Evolutionary conservation across 2,797 vertebrate species (phyloP).

Genomic region (Enteromius argenteus): DNA sequence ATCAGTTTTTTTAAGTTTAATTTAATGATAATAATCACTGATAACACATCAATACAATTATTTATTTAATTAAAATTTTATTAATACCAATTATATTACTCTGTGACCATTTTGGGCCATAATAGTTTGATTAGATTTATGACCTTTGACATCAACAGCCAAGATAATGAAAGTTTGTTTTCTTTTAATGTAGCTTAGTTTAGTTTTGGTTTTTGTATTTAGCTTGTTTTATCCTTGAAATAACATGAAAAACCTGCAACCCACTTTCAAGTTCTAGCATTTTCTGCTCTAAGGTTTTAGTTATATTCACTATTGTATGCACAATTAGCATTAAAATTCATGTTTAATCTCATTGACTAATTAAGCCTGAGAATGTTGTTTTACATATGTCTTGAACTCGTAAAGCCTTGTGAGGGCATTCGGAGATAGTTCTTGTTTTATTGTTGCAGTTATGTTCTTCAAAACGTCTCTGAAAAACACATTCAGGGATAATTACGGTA

Average conservation of each 20-base stretch:
- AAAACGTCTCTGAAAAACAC: slow-evolving; percentile 19
- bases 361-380: background rate
- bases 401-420: background rate
- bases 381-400: background rate
- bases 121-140: background rate
- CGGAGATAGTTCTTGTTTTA: background rate
- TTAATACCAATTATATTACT: background rate
- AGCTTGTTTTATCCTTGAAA: too few species aligned
- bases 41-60: background rate
- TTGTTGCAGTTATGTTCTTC: background rate
- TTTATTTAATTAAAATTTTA: background rate
- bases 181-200: background rate
- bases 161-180: background rate
- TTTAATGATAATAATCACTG: background rate
- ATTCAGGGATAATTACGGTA: slow-evolving; percentile 21
- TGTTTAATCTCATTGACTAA: background rate
- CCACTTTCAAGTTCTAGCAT: background rate
- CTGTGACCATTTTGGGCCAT: background rate
- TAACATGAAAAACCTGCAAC: background rate
- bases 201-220: background rate
- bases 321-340: background rate
- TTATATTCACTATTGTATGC: background rate
- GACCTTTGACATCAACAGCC: background rate
- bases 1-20: background rate
- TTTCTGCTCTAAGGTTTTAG: background rate